These are phyloP conservation scores for Quadroppia sp. DNA, from an alignment of 2,888 invertebrate genomes.

Conservation along the genomic window DNA sequence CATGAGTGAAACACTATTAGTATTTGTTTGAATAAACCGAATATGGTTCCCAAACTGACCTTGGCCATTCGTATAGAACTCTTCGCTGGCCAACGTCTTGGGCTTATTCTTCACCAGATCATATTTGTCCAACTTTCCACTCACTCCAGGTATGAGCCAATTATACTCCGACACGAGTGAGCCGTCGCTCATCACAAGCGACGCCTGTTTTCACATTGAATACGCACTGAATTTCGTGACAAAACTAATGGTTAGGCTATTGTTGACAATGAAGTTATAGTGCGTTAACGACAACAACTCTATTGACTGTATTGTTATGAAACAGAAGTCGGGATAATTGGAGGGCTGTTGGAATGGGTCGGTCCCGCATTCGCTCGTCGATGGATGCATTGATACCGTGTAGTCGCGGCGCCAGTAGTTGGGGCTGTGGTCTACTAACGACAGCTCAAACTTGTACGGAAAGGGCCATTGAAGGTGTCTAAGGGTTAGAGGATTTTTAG, in stretches of 20 bases:
- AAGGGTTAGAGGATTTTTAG: too few species aligned
- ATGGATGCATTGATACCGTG: slow-evolving; percentile 34
- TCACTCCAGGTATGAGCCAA: slow-evolving; percentile 48
- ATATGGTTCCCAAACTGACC: too few species aligned
- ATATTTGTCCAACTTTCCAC: slow-evolving; percentile 46
- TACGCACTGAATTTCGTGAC: slow-evolving; percentile 33
- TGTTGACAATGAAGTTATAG: slow-evolving; percentile 40
- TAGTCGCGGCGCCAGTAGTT: slow-evolving; percentile 42
- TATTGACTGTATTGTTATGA: slow-evolving; percentile 40
- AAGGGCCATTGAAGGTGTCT: slow-evolving; percentile 47
- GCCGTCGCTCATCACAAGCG: slow-evolving; percentile 45
- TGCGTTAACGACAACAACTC: slow-evolving; percentile 42
- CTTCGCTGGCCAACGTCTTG: slow-evolving; percentile 46
- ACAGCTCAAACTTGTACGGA: slow-evolving; percentile 46
- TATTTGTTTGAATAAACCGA: neutral
- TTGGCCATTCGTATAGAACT: slow-evolving; percentile 49
- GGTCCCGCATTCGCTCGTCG: slow-evolving; percentile 41
- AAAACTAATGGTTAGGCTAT: slow-evolving; percentile 39
- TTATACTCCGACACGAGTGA: slow-evolving; percentile 48
- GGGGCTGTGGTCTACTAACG: slow-evolving; percentile 45
- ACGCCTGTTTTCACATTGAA: slow-evolving; percentile 41
- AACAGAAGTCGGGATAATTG: slow-evolving; percentile 41
- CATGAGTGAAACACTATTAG: too few species aligned
- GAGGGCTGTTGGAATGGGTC: slow-evolving; percentile 41
- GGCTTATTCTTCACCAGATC: slow-evolving; percentile 41